Percentiles rank a stretch among this genome's conserved stretches.
phyloP scores from a whole-genome alignment of 2,113 vertebrate species.

The Cololabis saira region DNA sequence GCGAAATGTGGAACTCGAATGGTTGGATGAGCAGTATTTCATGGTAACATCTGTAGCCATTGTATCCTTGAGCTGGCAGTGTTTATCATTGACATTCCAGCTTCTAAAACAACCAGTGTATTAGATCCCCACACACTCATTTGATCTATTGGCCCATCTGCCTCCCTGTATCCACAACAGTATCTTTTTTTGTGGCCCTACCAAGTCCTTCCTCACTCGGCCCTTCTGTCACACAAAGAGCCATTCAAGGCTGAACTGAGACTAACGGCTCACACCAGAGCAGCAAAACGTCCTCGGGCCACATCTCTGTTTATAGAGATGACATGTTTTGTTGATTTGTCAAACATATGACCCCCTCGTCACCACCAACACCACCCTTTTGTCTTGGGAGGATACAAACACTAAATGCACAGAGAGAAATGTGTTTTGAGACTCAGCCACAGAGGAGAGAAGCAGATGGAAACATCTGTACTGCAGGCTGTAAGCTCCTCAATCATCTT shows the following conservation, averaged over 20 bases:
- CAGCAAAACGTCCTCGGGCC: constrained; percentile 39
- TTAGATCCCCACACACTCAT: constrained; percentile 53
- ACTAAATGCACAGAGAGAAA: constrained; percentile 30
- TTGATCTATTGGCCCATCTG: constrained; percentile 62
- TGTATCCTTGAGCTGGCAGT: constrained; percentile 45
- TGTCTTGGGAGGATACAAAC: constrained; percentile 36
- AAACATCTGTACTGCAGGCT: constrained; percentile 56
- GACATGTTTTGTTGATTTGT: constrained; percentile 60
- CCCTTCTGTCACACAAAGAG: constrained; percentile 63
- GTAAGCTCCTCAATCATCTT: constrained; percentile 48
- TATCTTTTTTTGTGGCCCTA: constrained; percentile 47
- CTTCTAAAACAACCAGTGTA: constrained; percentile 62
- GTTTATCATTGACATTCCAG: constrained; percentile 39
- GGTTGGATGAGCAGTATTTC: background rate
- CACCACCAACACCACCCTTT: background rate
- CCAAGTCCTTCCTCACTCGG: constrained; percentile 35
- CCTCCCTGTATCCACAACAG: constrained; percentile 60
- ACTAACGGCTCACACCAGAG: constrained; percentile 46
- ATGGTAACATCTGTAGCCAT: constrained; percentile 6
- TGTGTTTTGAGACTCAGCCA: constrained; percentile 40
- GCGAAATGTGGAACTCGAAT: too few relatives aligned
- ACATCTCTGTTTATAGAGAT: constrained; percentile 45
- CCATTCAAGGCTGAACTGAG: constrained; percentile 63
- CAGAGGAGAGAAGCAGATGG: constrained; percentile 32
- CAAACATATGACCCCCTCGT: constrained; percentile 40